A percentile compares a stretch with the other conserved stretches of the same genome.
Evolutionary conservation across 2,113 vertebrate species (phyloP).

Genomic region (human (Homo sapiens)): DNA sequence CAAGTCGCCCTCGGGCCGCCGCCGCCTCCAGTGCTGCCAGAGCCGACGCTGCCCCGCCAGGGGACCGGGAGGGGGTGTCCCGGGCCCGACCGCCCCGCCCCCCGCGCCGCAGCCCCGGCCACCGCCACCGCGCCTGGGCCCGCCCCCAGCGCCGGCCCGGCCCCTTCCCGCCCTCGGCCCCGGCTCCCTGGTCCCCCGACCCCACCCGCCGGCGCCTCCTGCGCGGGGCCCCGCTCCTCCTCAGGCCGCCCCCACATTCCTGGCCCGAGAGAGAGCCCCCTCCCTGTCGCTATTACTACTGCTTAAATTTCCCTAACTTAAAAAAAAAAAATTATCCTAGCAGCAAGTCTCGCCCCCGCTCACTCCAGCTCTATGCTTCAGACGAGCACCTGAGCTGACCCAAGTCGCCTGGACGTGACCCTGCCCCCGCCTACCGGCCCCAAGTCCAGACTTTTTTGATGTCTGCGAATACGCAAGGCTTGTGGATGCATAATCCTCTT

Average conservation of each 20-base stretch:
- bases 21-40: conserved; percentile 57
- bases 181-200: conserved; percentile 22
- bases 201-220: conserved; percentile 43
- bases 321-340: neutral
- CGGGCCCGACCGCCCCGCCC: conserved; percentile 78
- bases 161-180: conserved; percentile 72
- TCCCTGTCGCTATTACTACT: neutral
- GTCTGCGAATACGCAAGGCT: conserved; percentile 42
- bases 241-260: conserved; percentile 41
- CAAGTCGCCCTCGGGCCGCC: conserved; percentile 43
- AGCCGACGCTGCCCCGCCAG: conserved; percentile 70
- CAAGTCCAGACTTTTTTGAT: conserved; percentile 62
- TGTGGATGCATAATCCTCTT: conserved; percentile 51
- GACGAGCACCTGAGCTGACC: conserved; percentile 24
- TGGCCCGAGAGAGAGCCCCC: conserved; percentile 24
- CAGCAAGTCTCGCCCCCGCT: neutral
- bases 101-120: conserved; percentile 57
- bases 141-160: conserved; percentile 55
- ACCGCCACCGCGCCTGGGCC: neutral
- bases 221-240: neutral
- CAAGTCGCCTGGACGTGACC: conserved; percentile 62
- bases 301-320: conserved; percentile 45
- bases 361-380: neutral
- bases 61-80: conserved; percentile 75
- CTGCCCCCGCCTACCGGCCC: neutral